phyloP scores from a whole-genome alignment of 2,113 vertebrate species.

The Vulpes vulpes region DNA sequence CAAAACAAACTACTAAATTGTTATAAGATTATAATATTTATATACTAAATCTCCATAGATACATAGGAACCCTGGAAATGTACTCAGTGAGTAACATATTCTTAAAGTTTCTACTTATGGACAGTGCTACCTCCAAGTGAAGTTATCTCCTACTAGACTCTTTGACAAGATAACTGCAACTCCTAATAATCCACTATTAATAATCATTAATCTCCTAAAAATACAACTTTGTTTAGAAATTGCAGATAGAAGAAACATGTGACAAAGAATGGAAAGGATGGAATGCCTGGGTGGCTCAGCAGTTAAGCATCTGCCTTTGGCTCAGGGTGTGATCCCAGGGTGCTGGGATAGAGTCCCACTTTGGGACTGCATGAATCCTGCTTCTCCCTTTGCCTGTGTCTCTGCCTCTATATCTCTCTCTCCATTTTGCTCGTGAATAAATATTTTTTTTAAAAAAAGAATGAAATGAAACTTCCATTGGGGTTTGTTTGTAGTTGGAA shows the following conservation, averaged over 20 bases:
- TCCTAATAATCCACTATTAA: background rate
- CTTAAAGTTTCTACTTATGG: background rate
- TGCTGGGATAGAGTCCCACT: too few relatives aligned
- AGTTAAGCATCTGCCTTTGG: too few relatives aligned
- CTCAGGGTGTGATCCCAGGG: too few relatives aligned
- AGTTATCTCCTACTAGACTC: background rate
- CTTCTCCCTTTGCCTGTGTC: too few relatives aligned
- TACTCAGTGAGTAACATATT: background rate
- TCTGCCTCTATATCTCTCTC: too few relatives aligned
- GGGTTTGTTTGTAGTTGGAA: background rate
- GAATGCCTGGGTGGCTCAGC: too few relatives aligned
- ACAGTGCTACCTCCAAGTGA: background rate
- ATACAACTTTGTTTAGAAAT: background rate
- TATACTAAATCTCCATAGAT: background rate
- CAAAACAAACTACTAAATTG: background rate
- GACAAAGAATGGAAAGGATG: background rate
- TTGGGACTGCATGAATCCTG: too few relatives aligned
- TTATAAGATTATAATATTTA: conserved; percentile 40
- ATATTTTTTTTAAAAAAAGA: too few relatives aligned
- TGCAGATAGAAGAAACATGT: background rate
- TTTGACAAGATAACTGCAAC: background rate
- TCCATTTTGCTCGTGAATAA: too few relatives aligned
- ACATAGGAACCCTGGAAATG: background rate
- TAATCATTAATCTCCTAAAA: background rate
- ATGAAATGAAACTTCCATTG: background rate